Conservation (phyloP, 2,113 vertebrate species). For the Pantherophis guttatus region DNA sequence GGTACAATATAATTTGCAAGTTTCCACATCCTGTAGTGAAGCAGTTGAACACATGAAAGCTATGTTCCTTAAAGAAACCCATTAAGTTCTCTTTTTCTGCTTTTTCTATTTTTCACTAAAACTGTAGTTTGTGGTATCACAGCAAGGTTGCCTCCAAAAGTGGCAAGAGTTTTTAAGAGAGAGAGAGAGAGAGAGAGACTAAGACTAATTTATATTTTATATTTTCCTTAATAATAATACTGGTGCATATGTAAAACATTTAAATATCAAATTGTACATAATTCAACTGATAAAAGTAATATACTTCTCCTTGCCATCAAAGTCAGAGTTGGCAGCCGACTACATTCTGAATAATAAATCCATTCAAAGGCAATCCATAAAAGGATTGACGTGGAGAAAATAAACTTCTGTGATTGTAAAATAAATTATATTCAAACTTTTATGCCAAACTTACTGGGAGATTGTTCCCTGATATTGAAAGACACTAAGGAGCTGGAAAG, state of each 20-base stretch:
- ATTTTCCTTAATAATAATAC: not conserved
- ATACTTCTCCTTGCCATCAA: not conserved
- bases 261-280: not conserved
- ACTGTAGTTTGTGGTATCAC: not conserved
- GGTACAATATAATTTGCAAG: not conserved
- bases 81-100: not conserved
- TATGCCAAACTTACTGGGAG: too few relatives aligned
- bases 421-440: not conserved
- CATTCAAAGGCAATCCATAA: not conserved
- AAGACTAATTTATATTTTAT: not conserved
- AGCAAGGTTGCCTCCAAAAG: not conserved
- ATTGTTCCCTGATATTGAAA: not conserved
- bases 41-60: not conserved
- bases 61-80: not conserved
- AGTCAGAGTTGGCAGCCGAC: not conserved
- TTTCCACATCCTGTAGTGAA: slow-evolving; percentile 26
- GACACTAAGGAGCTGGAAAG: not conserved
- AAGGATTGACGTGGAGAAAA: not conserved
- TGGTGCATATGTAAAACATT: not conserved
- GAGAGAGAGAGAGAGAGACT: not conserved
- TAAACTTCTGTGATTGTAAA: not conserved
- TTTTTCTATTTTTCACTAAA: not conserved
- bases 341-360: not conserved
- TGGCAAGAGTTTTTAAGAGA: not conserved
- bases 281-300: not conserved